Conservation (phyloP, 2,113 vertebrate species). For the Carassius carassius region DNA sequence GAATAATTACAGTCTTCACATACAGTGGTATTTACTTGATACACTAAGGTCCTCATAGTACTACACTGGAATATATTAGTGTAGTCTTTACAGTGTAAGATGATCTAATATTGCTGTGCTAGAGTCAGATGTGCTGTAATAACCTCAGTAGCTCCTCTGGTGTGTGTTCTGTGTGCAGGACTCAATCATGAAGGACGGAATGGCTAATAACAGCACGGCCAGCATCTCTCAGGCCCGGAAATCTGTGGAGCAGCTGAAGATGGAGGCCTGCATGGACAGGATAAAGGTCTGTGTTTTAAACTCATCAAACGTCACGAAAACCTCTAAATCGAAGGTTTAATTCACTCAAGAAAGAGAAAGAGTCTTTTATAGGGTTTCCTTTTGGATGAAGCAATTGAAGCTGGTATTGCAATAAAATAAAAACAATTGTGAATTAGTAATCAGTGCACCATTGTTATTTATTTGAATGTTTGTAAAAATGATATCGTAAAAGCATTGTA, state of each 20-base stretch:
- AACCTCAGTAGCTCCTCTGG: not conserved
- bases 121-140: not conserved
- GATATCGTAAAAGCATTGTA: no score
- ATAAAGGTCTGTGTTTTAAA: conserved; percentile 81
- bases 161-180: conserved; percentile 66
- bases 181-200: conserved; percentile 86
- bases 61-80: not conserved
- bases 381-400: not conserved
- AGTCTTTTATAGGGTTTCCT: not conserved
- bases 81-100: not conserved
- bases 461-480: no score
- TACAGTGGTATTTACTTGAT: not conserved
- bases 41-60: not conserved
- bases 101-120: not conserved
- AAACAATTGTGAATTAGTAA: no score
- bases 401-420: not conserved
- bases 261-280: conserved; percentile 98
- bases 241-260: conserved; percentile 97
- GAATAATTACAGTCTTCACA: not conserved
- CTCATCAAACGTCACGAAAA: not conserved
- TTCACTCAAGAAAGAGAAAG: not conserved
- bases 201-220: conserved; percentile 89
- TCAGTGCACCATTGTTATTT: no score
- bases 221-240: conserved; percentile 97
- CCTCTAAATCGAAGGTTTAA: no score